Evolutionary conservation across 37 sponge, comb jelly and placozoan species (phyloP), one percentile per base, ranked within the genome.

Genomic region (Cladorhizidae sp.): DNA sequence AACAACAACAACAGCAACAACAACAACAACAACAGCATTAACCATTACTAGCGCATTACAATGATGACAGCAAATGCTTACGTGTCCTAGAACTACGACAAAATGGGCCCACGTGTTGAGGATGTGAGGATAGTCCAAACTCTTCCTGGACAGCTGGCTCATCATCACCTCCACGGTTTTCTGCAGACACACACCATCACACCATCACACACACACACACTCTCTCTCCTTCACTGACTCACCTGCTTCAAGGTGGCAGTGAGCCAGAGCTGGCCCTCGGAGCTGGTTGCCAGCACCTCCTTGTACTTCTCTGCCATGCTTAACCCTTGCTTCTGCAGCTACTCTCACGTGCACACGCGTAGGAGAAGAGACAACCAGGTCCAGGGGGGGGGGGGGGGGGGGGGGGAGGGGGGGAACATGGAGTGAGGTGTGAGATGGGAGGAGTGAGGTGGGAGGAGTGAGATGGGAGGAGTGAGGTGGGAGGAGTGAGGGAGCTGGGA

Each of bases 81-180:
- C 70, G 6, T 56, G 42, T 51, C 80, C 80, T 6, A 80, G 33
- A 35, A 80, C 42, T 38, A 5, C 33, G n/a, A 80, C 59, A 22
- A 80, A 69, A 35, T 80, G 80, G 18, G 42, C 57, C 80, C 80
- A 80, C 5, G 26, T 57, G 58, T 70, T 80, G 70, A 80, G 70
- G 15, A 80, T 32, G 3, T 55, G 71, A 22, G 31, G 18, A 21
- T n/a, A 41, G 58, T 69, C 71, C 40, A 67, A 22, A 3, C 59
- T 57, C 31, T 57, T 69, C 58, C 51, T 61, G 28, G 51, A 33
- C 59, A 80, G 33, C 56, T 70, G 68, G 21, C 21, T 52, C 57
- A 70, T 40, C 80, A 80, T 68, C 9, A n/a, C 40, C 1, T 57
- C 1, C 14, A 80, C 15, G 9, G 33, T 51, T 21, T 51, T 22